Evolutionary conservation across 2,888 invertebrate genomes (phyloP), one percentile per base, ranked within the genome.

Genomic region (Cantharis nigra): DNA sequence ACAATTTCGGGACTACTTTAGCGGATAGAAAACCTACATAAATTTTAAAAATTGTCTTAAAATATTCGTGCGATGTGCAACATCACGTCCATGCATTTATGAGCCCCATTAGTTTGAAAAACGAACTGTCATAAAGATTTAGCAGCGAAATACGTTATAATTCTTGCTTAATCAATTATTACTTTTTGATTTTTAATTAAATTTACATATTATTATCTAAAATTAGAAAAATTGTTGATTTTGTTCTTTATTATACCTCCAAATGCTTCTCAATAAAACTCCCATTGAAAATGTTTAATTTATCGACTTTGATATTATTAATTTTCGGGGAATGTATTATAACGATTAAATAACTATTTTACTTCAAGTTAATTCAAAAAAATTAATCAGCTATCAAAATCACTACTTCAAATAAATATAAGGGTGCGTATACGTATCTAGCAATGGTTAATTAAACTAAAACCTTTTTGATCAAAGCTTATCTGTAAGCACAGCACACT

Each of bases 401-500:
- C 49, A 49, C n/a, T 49, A 49, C 49, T 49, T n/a, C n/a, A 2
- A 26, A 49, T 49, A 49, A 49, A 49, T 64, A 49, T 63, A 71
- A 73, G 74, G 77, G 77, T 49, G 77, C 64, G 77, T 74, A 69
- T 49, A 64, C 63, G 63, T 75, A 67, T 76, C 72, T 76, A 72
- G 72, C 62, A 64, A 69, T 72, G 64, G 69, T 72, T 72, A 76
- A 76, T 76, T 76, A 76, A 76, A 76, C 69, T 76, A 76, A 76
- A 76, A 76, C 76, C 72, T 76, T 76, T 76, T 72, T 65, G 72
- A 76, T 76, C 69, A 69, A 69, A 64, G 30, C 63, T 76, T 76
- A 76, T 72, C 72, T 63, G 71, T 49, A 63, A 72, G 69, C 63
- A 67, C 23, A 67, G 65, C 65, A 67, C 65, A 67, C 65, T 67